A percentile compares a stretch with the other conserved stretches of the same genome.
Evolutionary conservation across 2,888 invertebrate species (phyloP).

Genomic region (Ophraella communa): DNA sequence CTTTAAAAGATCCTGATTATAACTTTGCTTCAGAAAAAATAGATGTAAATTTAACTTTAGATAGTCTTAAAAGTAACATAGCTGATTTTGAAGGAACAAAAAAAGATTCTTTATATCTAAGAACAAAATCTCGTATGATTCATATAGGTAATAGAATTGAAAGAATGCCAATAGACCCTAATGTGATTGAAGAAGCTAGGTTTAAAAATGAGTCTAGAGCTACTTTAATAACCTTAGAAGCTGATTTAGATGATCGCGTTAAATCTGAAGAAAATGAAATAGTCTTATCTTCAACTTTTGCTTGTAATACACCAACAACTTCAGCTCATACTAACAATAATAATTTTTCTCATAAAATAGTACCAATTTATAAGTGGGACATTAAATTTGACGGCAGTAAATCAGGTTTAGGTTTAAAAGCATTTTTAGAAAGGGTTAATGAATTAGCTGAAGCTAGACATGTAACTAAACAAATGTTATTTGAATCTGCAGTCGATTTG

Average conservation of each 20-base stretch:
- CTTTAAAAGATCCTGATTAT: neutral
- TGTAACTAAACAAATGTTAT: slow-evolving; percentile 9
- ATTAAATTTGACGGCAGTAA: slow-evolving; percentile 19
- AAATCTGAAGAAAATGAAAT: neutral
- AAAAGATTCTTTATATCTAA: slow-evolving; percentile 5
- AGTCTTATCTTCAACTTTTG: neutral
- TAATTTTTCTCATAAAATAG: too few relatives aligned
- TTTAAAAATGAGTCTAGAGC: slow-evolving; percentile 15
- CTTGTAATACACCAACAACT: neutral
- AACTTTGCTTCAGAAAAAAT: slow-evolving; percentile 4
- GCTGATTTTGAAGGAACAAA: slow-evolving; percentile 1
- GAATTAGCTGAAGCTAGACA: slow-evolving; percentile 23
- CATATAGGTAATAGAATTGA: slow-evolving; percentile 3
- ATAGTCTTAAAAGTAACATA: too few relatives aligned
- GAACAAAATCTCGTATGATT: slow-evolving; percentile 2
- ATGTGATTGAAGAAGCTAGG: neutral
- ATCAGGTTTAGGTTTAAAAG: slow-evolving; percentile 13
- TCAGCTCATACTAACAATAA: too few relatives aligned
- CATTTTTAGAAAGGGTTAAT: slow-evolving; percentile 23
- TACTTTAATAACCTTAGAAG: neutral
- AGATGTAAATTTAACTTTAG: neutral
- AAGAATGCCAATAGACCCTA: slow-evolving; percentile 3
- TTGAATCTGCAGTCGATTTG: slow-evolving; percentile 16
- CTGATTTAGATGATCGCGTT: neutral
- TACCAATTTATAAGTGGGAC: slow-evolving; percentile 10